Evolutionary conservation across 92 coral and sea anemone species (phyloP), one percentile per base, ranked within the genome.

Genomic region (Pocillopora grandis): DNA sequence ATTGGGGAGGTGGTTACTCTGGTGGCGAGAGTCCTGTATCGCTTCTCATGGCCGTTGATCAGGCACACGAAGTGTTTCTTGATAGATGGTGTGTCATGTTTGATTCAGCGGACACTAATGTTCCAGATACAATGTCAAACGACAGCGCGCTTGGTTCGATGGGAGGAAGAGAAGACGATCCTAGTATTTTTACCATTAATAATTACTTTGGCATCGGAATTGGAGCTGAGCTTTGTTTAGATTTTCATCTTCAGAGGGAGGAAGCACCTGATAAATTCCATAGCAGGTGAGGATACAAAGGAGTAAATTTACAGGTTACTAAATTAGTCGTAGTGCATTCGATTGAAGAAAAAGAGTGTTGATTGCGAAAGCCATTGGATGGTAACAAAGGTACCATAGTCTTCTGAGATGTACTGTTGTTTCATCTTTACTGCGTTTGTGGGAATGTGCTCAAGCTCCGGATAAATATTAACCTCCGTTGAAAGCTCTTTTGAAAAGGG

Each of bases 1-100:
- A 94, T 0, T 96, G 99, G 99, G 99, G 99, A 2, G 94, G 95
- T 71, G 98, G 96, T 0, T 92, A 96, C 82, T 90, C 99, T 4
- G 94, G 94, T 1, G 90, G 94, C 9, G 99, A 94, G 65, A 92
- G 90, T 3, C 98, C 99, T 1, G 84, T 94, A 66, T 90, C 99
- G 1, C 79, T 96, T 19, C 85, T 96, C 17, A 92, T 96, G 94
- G 87, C 99, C 13, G 77, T 93, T 16, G 99, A 96, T 62, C 92
- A 35, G n/a, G n/a, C n/a, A n/a, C n/a, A n/a, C n/a, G n/a, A n/a
- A 84, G 80, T 36, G 90, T 80, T 68, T 61, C 85, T 96, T 13
- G 99, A 96, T 73, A 92, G 99, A 76, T 96, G 98, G 98, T 84
- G 92, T 27, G 87, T 96, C 9, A 90, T 96, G 90, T 96, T 96